Conservation (phyloP, 2,888 invertebrate genomes). For the Eurytoma californica region DNA sequence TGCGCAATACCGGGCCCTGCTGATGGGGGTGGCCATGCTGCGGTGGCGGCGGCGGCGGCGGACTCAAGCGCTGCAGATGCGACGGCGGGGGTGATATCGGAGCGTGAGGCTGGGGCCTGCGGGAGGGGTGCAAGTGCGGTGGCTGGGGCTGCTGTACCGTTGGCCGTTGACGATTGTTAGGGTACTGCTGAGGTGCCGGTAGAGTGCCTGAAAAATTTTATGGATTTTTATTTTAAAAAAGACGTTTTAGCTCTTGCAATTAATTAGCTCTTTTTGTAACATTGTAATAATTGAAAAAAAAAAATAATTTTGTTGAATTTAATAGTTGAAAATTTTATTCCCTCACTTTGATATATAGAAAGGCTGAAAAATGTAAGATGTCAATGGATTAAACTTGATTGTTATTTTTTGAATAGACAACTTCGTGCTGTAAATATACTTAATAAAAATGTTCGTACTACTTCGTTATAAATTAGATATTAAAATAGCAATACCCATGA, state of each 20-base stretch:
- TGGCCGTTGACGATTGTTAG: conserved; percentile 61
- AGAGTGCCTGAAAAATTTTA: conserved; percentile 57
- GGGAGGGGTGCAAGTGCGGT: conserved; percentile 76
- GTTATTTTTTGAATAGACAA: too few relatives aligned
- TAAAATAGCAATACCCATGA: too few relatives aligned
- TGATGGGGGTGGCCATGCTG: not conserved
- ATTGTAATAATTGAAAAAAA: too few relatives aligned
- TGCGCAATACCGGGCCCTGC: conserved; percentile 8
- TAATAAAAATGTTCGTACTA: too few relatives aligned
- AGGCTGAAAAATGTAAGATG: too few relatives aligned
- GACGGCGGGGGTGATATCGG: conserved; percentile 73
- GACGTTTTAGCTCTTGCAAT: not conserved
- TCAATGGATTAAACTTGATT: too few relatives aligned
- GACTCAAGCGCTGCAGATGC: not conserved
- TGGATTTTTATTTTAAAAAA: not conserved
- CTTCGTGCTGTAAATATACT: too few relatives aligned
- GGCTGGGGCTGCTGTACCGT: conserved; percentile 59
- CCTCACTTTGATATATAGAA: too few relatives aligned
- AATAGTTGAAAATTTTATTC: too few relatives aligned
- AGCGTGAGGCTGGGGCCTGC: conserved; percentile 62
- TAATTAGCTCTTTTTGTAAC: not conserved
- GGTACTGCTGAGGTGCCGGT: conserved; percentile 61
- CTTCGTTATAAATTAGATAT: too few relatives aligned
- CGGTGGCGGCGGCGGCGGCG: conserved; percentile 31
- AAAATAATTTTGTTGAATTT: too few relatives aligned